Conservation (phyloP, 2,797 vertebrate genomes). For the Sebastes nivosus region DNA sequence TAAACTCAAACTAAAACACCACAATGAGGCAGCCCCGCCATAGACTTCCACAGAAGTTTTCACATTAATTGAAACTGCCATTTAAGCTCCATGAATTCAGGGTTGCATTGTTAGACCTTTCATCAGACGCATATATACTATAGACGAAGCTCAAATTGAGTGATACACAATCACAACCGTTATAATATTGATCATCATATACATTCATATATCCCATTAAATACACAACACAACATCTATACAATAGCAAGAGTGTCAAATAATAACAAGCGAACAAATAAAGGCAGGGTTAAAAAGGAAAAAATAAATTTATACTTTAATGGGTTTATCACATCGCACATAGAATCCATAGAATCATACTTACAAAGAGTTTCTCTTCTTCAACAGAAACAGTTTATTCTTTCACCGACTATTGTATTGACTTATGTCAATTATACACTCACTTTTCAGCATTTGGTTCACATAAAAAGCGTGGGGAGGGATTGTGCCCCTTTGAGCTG, state of each 20-base stretch:
- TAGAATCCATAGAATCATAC: not conserved
- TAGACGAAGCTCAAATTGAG: not conserved
- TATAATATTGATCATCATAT: not conserved
- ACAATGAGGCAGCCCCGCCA: not conserved
- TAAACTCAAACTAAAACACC: not conserved
- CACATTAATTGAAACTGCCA: not conserved
- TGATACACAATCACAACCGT: not conserved
- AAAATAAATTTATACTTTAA: not conserved
- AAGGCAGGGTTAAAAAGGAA: not conserved
- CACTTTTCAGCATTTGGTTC: not conserved
- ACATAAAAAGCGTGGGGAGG: not conserved
- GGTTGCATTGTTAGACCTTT: not conserved
- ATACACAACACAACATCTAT: not conserved
- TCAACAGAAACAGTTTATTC: no score
- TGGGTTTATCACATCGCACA: not conserved
- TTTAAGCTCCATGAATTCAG: not conserved
- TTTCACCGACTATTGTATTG: not conserved
- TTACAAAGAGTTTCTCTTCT: not conserved
- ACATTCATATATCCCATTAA: not conserved
- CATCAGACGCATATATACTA: not conserved
- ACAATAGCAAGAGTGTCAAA: not conserved
- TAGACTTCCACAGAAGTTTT: not conserved
- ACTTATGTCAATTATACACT: not conserved
- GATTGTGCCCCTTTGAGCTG: not conserved
- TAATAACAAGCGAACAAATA: not conserved